Conservation (phyloP, 2,797 vertebrate genomes). For the Enteromius unitaeniatus region DNA sequence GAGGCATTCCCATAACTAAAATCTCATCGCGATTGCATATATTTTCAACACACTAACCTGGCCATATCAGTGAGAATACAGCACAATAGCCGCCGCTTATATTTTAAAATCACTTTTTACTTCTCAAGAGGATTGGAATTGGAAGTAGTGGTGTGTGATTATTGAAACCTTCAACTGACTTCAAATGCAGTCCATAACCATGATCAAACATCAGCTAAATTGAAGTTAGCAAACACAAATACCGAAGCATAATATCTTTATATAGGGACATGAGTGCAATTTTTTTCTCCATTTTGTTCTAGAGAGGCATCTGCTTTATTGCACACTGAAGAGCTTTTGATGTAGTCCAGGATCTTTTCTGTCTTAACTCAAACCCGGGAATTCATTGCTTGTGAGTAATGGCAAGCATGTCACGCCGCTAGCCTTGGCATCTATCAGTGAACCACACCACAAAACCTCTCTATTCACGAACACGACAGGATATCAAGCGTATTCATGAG, state of each 20-base stretch:
- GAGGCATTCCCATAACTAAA: not conserved
- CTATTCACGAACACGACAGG: slow-evolving; percentile 42
- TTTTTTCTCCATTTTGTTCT: slow-evolving; percentile 35
- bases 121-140: slow-evolving; percentile 29
- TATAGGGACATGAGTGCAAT: slow-evolving; percentile 48
- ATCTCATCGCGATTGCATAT: slow-evolving; percentile 4
- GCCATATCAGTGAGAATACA: slow-evolving; percentile 4
- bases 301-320: slow-evolving; percentile 43
- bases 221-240: slow-evolving; percentile 16
- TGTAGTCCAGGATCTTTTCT: slow-evolving; percentile 48
- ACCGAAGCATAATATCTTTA: slow-evolving; percentile 36
- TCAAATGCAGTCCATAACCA: slow-evolving; percentile 25
- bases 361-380: slow-evolving; percentile 43
- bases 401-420: slow-evolving; percentile 49
- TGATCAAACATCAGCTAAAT: slow-evolving; percentile 52
- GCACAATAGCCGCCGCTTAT: slow-evolving; percentile 17
- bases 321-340: slow-evolving; percentile 51
- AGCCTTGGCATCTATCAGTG: slow-evolving; percentile 56
- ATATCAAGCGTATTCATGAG: slow-evolving; percentile 49
- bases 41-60: slow-evolving; percentile 15
- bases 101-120: slow-evolving; percentile 42
- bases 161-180: slow-evolving; percentile 41
- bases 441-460: slow-evolving; percentile 47
- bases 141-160: slow-evolving; percentile 42
- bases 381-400: slow-evolving; percentile 61